Conservation (phyloP, 2,113 vertebrate species). For the Pterocles burchelli region DNA sequence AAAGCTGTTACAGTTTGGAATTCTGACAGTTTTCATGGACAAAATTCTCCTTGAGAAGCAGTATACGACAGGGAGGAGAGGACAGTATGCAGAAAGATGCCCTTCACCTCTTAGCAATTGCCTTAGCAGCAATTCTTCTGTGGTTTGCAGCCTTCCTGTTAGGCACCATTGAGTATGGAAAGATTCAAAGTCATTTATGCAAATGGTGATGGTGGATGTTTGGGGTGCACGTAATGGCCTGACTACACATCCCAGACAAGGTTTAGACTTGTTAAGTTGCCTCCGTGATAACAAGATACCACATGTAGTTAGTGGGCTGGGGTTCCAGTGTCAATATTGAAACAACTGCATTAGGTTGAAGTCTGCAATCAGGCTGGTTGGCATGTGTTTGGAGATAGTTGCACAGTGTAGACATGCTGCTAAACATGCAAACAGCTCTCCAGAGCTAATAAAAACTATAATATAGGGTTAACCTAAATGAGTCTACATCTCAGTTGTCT, state of each 20-base stretch:
- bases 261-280: neutral
- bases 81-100: neutral
- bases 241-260: neutral
- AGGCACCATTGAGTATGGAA: neutral
- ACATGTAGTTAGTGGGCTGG: fast-evolving
- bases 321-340: neutral
- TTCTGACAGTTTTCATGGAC: conserved; percentile 39
- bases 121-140: neutral
- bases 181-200: neutral
- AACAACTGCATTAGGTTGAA: neutral
- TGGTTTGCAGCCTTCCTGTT: neutral
- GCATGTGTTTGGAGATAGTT: neutral
- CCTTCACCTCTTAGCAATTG: neutral
- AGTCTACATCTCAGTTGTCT: neutral
- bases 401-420: neutral
- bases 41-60: conserved; percentile 18
- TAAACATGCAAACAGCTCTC: neutral
- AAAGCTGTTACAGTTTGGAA: conserved; percentile 52
- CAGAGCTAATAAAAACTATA: neutral
- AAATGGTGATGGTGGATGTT: neutral
- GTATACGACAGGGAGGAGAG: neutral
- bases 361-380: neutral
- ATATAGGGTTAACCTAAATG: neutral
- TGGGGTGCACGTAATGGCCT: neutral
- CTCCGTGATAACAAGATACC: neutral